phyloP scores from a whole-genome alignment of 2,113 vertebrate species.

The Osmerus eperlanus region DNA sequence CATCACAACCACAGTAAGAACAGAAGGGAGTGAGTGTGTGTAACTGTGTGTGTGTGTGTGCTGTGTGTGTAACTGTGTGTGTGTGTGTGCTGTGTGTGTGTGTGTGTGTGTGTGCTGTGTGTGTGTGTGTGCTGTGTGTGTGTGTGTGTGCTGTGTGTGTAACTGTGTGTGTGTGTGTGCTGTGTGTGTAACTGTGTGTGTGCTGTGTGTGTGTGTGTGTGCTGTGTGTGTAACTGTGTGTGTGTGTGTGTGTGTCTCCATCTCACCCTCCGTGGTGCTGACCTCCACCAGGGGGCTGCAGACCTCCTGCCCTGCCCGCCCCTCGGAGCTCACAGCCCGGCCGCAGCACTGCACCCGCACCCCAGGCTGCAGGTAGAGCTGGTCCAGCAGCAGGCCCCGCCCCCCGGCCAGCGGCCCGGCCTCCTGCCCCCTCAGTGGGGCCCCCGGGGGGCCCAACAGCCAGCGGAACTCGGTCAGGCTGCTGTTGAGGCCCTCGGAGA shows the following conservation, averaged over 20 bases:
- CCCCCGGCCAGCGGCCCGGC: constrained; percentile 56
- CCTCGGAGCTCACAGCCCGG: constrained; percentile 46
- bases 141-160: too few species aligned
- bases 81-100: too few species aligned
- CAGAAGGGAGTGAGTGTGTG: not conserved
- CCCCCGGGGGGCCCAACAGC: constrained; percentile 56
- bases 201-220: too few species aligned
- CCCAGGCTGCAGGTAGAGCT: constrained; percentile 61
- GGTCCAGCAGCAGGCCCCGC: constrained; percentile 57
- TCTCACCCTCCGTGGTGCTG: not conserved
- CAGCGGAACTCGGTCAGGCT: constrained; percentile 56
- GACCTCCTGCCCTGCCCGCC: constrained; percentile 49
- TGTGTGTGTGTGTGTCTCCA: too few species aligned
- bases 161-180: too few species aligned
- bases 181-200: too few species aligned
- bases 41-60: too few species aligned
- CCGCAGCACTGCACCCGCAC: constrained; percentile 58
- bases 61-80: too few species aligned
- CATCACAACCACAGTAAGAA: not conserved
- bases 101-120: too few species aligned
- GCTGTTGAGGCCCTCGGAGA: constrained; percentile 56
- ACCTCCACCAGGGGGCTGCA: not conserved
- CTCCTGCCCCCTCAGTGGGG: constrained; percentile 55
- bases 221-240: too few species aligned
- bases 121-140: too few species aligned